A percentile compares a stretch with the other conserved stretches of the same genome.
Evolutionary conservation across 2,113 vertebrate genomes (phyloP).

Genomic region (Athene noctua): DNA sequence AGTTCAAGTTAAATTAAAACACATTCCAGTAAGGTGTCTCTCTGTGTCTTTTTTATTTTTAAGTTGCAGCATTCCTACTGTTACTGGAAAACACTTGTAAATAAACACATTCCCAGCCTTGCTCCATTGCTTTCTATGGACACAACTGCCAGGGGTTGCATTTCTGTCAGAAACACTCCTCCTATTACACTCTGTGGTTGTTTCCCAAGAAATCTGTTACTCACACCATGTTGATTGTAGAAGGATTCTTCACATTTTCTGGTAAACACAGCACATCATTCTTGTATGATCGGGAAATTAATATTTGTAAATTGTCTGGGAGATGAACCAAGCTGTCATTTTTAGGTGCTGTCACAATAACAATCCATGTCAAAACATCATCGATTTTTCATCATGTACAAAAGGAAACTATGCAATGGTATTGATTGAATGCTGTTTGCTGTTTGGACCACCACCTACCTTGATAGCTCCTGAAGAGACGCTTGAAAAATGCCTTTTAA

Average conservation of each 20-base stretch:
- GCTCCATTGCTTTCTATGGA: conserved; percentile 7
- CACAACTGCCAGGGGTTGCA: neutral
- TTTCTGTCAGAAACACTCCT: neutral
- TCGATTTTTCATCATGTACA: neutral
- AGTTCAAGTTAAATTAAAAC: neutral
- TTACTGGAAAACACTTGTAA: conserved; percentile 53
- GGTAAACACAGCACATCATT: neutral
- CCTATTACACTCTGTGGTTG: neutral
- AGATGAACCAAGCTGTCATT: neutral
- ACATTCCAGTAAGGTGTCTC: neutral
- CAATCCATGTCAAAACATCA: neutral
- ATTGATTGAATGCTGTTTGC: neutral
- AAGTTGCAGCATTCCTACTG: conserved; percentile 28
- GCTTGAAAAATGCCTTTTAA: conserved; percentile 33
- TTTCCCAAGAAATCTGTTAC: conserved; percentile 18
- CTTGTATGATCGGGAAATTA: neutral
- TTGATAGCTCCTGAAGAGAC: neutral
- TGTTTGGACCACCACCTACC: neutral
- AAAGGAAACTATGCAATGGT: neutral
- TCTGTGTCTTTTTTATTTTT: neutral
- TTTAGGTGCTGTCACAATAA: neutral
- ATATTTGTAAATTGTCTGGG: neutral
- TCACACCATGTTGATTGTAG: conserved; percentile 8
- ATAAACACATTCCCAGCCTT: conserved; percentile 17
- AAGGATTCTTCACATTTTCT: conserved; percentile 14